Evolutionary conservation across 2,113 vertebrate genomes (phyloP), one percentile per base, ranked within the genome.

Genomic region (Pavo muticus): DNA sequence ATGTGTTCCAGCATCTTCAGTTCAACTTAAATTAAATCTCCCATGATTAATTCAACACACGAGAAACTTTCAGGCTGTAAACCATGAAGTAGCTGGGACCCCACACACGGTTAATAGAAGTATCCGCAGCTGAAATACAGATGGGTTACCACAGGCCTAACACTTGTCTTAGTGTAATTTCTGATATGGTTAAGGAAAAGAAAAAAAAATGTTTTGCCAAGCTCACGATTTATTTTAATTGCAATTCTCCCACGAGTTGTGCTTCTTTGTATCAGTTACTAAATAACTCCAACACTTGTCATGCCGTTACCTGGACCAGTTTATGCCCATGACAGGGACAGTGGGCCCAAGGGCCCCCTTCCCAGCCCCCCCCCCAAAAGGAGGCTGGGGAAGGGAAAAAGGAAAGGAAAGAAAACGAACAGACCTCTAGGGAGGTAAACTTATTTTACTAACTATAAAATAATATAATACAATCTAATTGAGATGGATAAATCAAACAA

Each of bases 151-250:
- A 90, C 44, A 60, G 75, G 64, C 70, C 52, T 93, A 81, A 91
- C 37, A 42, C 37, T 87, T 45, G 19, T 72, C 93, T 68, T 94
- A 81, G 69, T 74, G 61, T 68, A 60, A 39, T 63, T 94, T 86
- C 90, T 68, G 21, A 59, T 74, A 54, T 20, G 45, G 84, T 91
- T 91, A 2, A 29, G 17, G 14, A 13, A 19, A 39, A 29, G 40
- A 93, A 29, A 37, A 59, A 89, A 79, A 80, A 67, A 60, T 74
- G 29, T 87, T 93, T 54, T 90, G 42, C 78, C 91, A 85, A 94
- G 95, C 70, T 84, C 71, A 37, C 93, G 65, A 93, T 72, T 87
- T 47, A 94, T 94, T 94, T 97, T 94, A 79, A 91, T 79, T 71
- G 50, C 73, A 56, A 69, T 86, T 59, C 18, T 95, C 67, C 72